These are phyloP conservation scores for Hesperophylax magnus DNA, from an alignment of 1,140 invertebrate species.

Conservation along the genomic window DNA sequence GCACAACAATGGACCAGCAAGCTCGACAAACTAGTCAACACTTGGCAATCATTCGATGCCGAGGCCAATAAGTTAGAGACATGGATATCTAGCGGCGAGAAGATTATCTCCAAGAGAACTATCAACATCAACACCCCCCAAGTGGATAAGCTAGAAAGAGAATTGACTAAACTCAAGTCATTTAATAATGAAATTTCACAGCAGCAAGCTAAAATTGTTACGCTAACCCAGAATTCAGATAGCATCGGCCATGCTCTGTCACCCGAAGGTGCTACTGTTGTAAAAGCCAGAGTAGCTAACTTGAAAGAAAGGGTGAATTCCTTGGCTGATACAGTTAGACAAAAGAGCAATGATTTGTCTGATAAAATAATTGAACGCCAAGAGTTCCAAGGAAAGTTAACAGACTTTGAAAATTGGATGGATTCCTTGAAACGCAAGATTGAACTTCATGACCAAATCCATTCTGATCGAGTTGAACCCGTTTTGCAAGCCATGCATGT, in stretches of 20 bases:
- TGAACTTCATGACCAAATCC: slow-evolving; percentile 84
- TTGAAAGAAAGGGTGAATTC: slow-evolving; percentile 81
- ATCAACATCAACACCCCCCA: slow-evolving; percentile 77
- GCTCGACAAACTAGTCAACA: slow-evolving; percentile 82
- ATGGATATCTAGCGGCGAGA: slow-evolving; percentile 81
- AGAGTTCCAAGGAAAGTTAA: slow-evolving; percentile 87
- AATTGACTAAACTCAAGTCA: slow-evolving; percentile 80
- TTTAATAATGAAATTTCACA: slow-evolving; percentile 87
- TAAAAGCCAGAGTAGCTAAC: slow-evolving; percentile 80
- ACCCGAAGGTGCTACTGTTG: slow-evolving; percentile 79
- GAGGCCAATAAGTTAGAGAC: slow-evolving; percentile 80
- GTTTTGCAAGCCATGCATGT: slow-evolving; percentile 85
- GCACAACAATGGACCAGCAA: slow-evolving; percentile 81
- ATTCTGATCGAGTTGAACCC: slow-evolving; percentile 83
- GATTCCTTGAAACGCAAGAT: slow-evolving; percentile 81
- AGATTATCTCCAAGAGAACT: slow-evolving; percentile 71
- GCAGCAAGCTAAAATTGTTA: slow-evolving; percentile 85
- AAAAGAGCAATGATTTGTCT: slow-evolving; percentile 83
- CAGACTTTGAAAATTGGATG: slow-evolving; percentile 89
- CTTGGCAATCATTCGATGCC: slow-evolving; percentile 85
- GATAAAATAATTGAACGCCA: slow-evolving; percentile 85
- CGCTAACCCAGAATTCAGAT: slow-evolving; percentile 84
- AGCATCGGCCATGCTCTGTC: slow-evolving; percentile 82
- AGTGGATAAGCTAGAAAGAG: slow-evolving; percentile 80
- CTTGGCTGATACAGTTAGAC: slow-evolving; percentile 80